A percentile compares a stretch with the other conserved stretches of the same genome.
Evolutionary conservation across 1,140 invertebrate genomes (phyloP).

Genomic region (Ostrea edulis): DNA sequence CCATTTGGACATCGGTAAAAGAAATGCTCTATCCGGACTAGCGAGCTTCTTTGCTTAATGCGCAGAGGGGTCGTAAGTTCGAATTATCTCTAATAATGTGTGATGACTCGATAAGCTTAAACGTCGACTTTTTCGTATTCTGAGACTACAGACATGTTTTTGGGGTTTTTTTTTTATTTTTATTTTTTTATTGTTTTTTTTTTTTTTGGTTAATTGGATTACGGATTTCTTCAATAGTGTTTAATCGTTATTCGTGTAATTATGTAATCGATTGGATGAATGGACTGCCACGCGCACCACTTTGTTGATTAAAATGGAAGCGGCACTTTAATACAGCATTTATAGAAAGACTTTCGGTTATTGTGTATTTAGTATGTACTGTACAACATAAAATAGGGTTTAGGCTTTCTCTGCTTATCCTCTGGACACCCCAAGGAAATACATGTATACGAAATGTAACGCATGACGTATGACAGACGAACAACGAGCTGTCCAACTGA

Average conservation of each 20-base stretch:
- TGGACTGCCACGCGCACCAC: neutral
- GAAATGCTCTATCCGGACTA: neutral
- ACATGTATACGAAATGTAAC: too few relatives aligned
- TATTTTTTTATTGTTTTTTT: too few relatives aligned
- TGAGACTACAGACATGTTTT: neutral
- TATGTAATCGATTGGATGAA: neutral
- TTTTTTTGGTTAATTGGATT: conserved; percentile 26
- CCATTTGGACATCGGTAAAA: conserved; percentile 5
- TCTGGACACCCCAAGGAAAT: too few relatives aligned
- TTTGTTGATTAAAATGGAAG: too few relatives aligned
- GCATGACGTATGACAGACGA: too few relatives aligned
- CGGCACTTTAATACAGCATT: too few relatives aligned
- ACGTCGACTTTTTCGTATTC: conserved; percentile 1
- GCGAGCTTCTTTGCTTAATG: conserved; percentile 7
- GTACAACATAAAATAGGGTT: too few relatives aligned
- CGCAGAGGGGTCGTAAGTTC: conserved; percentile 11
- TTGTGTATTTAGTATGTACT: too few relatives aligned
- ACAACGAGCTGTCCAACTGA: too few relatives aligned
- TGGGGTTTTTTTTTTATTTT: too few relatives aligned
- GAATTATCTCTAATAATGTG: conserved; percentile 9
- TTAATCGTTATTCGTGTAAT: conserved; percentile 3
- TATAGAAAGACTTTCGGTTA: too few relatives aligned
- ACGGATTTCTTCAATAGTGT: neutral
- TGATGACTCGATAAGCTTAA: conserved; percentile 4
- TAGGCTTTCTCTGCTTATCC: too few relatives aligned